These are phyloP conservation scores for Pseudopodoces humilis DNA, from an alignment of 2,113 vertebrate genomes.

Conservation along the genomic window DNA sequence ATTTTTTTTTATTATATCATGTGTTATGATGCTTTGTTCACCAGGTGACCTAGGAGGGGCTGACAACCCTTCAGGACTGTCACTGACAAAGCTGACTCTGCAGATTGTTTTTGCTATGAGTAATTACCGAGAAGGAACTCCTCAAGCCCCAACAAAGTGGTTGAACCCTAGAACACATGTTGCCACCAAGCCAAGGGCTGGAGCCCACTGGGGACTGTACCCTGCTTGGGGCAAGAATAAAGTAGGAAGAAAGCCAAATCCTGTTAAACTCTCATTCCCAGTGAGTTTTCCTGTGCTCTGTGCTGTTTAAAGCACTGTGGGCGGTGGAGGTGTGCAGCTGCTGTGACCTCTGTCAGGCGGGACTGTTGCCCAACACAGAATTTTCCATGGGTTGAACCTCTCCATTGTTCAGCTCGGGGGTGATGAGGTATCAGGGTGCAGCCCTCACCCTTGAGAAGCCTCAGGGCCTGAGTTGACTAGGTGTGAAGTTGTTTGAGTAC, in stretches of 20 bases:
- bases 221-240: background rate
- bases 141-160: conserved; percentile 9
- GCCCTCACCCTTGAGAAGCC: conserved; percentile 28
- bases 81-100: conserved; percentile 7
- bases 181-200: background rate
- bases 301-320: background rate
- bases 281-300: accelerated
- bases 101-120: conserved; percentile 2
- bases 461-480: conserved; percentile 32
- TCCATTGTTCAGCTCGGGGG: conserved; percentile 16
- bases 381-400: conserved; percentile 30
- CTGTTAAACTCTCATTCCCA: background rate
- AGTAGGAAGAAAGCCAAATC: background rate
- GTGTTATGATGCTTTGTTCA: background rate
- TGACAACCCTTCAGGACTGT: conserved; percentile 41
- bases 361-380: background rate
- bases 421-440: conserved; percentile 43
- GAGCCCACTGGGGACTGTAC: background rate
- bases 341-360: background rate
- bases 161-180: background rate
- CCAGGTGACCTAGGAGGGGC: conserved; percentile 41
- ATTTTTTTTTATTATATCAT: background rate
- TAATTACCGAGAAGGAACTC: background rate
- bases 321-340: background rate
- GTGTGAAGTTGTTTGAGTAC: conserved; percentile 49